Evolutionary conservation across 2,113 vertebrate genomes (phyloP), one percentile per base, ranked within the genome.

Genomic region (Nyctereutes procyonoides): DNA sequence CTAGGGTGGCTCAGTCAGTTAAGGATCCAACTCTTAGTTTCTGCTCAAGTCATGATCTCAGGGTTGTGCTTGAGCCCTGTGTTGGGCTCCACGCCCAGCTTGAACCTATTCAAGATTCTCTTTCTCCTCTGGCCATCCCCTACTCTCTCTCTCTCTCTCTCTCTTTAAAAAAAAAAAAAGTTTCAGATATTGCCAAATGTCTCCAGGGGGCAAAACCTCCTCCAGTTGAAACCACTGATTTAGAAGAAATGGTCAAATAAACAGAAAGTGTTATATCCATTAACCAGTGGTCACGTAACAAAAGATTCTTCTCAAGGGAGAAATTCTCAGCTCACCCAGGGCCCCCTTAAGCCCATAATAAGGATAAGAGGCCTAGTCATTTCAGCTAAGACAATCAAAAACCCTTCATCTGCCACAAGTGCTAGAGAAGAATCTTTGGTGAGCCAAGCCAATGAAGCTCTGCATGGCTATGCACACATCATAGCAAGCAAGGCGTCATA

Each of bases 181-280:
- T 35, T 96, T 56, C 60, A 92, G 87, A 81, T 58, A 89, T 90
- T 95, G 94, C 74, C 83, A 93, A 98, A 91, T 81, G 32, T 83
- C 35, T 51, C 73, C 35, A 4, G 24, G 43, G 53, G 84, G n/a
- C 32, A 93, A 92, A 95, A 97, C 30, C 63, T 93, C 60, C 76
- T 92, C 35, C 58, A 55, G 83, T 35, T 73, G 90, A 97, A 97
- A 95, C 90, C 90, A 97, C 13, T 80, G 80, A 80, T 69, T 95
- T 92, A 95, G 90, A 96, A 93, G 22, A 96, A 95, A 92, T 73
- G 83, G 77, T 93, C 89, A 84, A 89, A 86, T 93, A 88, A 93
- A 93, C 80, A 95, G 83, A 90, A 92, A 96, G 86, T 96, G 92
- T 97, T 83, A 95, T 43, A 88, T 88, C 51, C 86, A 96, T 93